These are phyloP conservation scores for Acholoe squamosa DNA, from an alignment of 2,888 invertebrate genomes.

Conservation along the genomic window DNA sequence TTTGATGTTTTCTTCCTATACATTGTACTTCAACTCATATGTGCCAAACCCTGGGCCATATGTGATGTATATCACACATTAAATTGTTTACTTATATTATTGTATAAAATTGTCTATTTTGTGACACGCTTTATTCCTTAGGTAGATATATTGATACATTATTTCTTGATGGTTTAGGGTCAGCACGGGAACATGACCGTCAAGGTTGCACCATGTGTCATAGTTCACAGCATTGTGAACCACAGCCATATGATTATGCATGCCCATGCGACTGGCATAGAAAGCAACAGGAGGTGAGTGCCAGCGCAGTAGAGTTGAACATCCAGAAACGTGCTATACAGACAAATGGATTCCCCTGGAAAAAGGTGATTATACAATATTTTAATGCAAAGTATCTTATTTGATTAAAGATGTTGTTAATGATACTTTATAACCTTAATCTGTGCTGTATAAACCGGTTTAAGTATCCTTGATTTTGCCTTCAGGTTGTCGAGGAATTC, in stretches of 20 bases:
- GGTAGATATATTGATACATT: too few species aligned
- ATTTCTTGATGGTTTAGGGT: not conserved
- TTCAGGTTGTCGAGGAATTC: constrained; percentile 25
- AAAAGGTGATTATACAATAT: constrained; percentile 70
- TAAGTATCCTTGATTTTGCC: not conserved
- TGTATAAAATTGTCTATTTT: too few species aligned
- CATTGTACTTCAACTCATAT: too few species aligned
- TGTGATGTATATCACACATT: too few species aligned
- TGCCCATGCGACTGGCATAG: constrained; percentile 64
- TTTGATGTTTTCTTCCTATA: too few species aligned
- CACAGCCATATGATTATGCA: constrained; percentile 13
- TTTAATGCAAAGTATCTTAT: too few species aligned
- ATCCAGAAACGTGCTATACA: constrained; percentile 70
- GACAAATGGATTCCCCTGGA: constrained; percentile 76
- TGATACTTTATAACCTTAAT: too few species aligned
- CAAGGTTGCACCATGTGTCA: constrained; percentile 58
- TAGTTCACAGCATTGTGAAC: constrained; percentile 33
- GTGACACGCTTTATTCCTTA: too few species aligned
- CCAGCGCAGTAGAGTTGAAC: constrained; percentile 68
- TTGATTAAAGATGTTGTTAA: too few species aligned
- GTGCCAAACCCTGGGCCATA: too few species aligned
- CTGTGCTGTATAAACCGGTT: too few species aligned
- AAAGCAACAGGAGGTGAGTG: not conserved
- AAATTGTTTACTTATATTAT: too few species aligned
- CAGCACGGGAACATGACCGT: constrained; percentile 53